Percentiles rank a stretch among this genome's conserved stretches.
Evolutionary conservation across 2,888 invertebrate genomes (phyloP).

Genomic region (Clostera curtula): DNA sequence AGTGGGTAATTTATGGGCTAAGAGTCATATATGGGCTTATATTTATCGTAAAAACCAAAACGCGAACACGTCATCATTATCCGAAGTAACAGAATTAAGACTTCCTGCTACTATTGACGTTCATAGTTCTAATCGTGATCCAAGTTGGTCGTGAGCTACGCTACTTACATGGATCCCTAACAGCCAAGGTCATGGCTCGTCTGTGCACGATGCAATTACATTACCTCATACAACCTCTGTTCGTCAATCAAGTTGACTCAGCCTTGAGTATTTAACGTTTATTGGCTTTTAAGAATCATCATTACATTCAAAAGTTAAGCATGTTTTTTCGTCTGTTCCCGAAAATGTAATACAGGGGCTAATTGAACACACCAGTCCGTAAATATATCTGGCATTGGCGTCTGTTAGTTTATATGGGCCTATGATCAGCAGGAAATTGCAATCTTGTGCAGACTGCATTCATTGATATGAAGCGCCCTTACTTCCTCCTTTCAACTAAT

Average conservation of each 20-base stretch:
- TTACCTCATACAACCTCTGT: conserved; percentile 20
- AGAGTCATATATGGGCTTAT: conserved; percentile 1
- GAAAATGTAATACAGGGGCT: too few relatives aligned
- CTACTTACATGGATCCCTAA: conserved; percentile 15
- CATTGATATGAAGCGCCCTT: too few relatives aligned
- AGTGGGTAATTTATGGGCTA: too few relatives aligned
- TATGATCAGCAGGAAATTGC: too few relatives aligned
- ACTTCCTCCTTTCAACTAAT: too few relatives aligned
- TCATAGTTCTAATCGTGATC: conserved; percentile 25
- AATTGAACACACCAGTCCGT: too few relatives aligned
- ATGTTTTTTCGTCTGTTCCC: too few relatives aligned
- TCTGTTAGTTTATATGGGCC: too few relatives aligned
- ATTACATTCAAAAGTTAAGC: too few relatives aligned
- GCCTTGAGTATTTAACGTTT: not conserved
- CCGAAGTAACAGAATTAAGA: conserved; percentile 6
- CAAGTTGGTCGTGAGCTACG: conserved; percentile 29
- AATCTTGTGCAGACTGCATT: too few relatives aligned
- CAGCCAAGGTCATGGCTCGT: conserved; percentile 34
- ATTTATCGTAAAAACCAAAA: not conserved
- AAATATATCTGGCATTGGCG: too few relatives aligned
- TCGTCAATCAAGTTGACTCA: not conserved
- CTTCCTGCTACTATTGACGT: conserved; percentile 17
- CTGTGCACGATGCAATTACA: conserved; percentile 25
- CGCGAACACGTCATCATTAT: conserved; percentile 4
- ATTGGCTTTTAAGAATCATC: too few relatives aligned